Conservation (phyloP, 2,113 vertebrate species). For the Pelodiscus sinensis region DNA sequence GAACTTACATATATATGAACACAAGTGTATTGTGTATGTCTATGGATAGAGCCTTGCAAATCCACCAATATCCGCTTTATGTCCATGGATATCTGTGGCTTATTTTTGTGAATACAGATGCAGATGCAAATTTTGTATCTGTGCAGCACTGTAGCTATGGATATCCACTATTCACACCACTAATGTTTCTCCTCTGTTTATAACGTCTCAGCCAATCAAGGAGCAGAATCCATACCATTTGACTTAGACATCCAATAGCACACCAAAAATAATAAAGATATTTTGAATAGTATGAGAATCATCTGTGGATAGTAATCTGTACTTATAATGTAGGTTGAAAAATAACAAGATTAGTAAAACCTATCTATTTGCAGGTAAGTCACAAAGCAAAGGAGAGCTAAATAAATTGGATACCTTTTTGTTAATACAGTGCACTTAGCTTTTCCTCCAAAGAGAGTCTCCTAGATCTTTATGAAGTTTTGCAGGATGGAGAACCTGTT, state of each 20-base stretch:
- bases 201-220: background rate
- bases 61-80: no score
- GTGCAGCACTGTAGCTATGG: background rate
- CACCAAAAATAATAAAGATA: background rate
- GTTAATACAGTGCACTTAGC: background rate
- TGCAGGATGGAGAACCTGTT: background rate
- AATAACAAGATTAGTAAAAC: background rate
- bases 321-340: background rate
- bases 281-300: background rate
- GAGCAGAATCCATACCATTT: background rate
- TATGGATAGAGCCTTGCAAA: no score
- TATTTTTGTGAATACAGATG: no score
- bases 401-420: background rate
- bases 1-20: background rate
- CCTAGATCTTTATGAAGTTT: background rate
- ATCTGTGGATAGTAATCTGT: rapidly evolving
- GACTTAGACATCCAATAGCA: background rate
- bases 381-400: background rate
- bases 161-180: background rate
- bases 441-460: background rate
- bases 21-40: background rate
- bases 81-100: no score
- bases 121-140: no score
- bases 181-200: background rate
- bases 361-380: background rate